Conservation (phyloP, 2,113 vertebrate genomes). For the Orthonyx spaldingii region DNA sequence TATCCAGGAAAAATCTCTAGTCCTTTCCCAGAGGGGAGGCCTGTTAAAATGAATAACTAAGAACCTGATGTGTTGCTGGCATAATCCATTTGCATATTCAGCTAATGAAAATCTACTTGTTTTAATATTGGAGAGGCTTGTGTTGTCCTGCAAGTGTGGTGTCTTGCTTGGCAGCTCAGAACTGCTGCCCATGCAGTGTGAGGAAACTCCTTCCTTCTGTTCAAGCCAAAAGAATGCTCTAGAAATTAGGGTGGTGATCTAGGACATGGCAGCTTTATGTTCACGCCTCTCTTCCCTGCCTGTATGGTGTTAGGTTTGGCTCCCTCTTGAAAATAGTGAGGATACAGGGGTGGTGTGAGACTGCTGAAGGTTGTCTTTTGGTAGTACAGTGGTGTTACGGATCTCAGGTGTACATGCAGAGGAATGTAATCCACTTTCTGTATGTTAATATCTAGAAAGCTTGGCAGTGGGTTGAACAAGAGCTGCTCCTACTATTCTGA, state of each 20-base stretch:
- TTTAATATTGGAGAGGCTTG: neutral
- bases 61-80: neutral
- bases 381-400: neutral
- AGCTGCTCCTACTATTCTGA: neutral
- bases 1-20: neutral
- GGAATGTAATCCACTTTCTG: neutral
- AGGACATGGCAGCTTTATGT: neutral
- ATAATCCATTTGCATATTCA: neutral
- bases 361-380: neutral
- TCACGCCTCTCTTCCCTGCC: neutral
- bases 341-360: neutral
- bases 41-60: neutral
- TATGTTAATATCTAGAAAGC: neutral
- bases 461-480: neutral
- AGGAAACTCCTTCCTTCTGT: neutral
- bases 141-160: neutral
- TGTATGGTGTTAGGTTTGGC: neutral
- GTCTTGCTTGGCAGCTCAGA: neutral
- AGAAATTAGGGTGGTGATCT: neutral
- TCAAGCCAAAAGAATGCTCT: neutral
- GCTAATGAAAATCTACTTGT: neutral
- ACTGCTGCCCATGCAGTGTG: accelerated
- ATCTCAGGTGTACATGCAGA: neutral
- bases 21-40: neutral
- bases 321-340: neutral